Evolutionary conservation across 2,888 invertebrate species (phyloP), one percentile per base, ranked within the genome.

Genomic region (Scaptomyza polygonia): DNA sequence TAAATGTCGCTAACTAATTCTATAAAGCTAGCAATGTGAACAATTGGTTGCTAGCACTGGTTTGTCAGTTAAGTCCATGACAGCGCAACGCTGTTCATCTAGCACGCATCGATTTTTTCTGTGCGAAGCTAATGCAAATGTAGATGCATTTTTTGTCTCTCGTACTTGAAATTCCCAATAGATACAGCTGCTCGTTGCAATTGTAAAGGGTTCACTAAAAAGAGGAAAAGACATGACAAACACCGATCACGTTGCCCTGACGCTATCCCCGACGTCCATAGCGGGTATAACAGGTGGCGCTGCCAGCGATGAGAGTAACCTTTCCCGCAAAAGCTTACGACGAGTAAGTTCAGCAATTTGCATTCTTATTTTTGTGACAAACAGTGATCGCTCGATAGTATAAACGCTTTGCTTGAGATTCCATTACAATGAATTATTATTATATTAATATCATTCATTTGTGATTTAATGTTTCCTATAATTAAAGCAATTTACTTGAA

Each of bases 241-340:
- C 49, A 77, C 77, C 49, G 90, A 90, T 72, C 90, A 91, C 76
- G 81, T 91, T 72, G 82, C 91, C 14, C 76, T 91, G 8, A 89
- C 87, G 40, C 77, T 91, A 27, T 76, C 90, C 30, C 53, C 77
- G 52, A 65, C 77, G 27, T 77, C 79, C 40, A 73, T 67, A 61
- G 69, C 77, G 32, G 71, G 51, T 56, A 72, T 77, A 52, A 61
- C 78, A 43, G 78, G 77, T 47, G 65, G 58, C 27, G 49, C 29
- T 27, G 66, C 52, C 14, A 64, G 56, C 45, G 84, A 82, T 42
- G 88, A 85, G 29, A 27, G 52, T 12, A 63, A 77, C 25, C 77
- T 76, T 7, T 77, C 85, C 53, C 85, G 91, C 18, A 91, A 88
- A 74, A 91, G 91, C 66, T 77, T 91, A 57, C 89, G 90, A 58